Base-by-base conservation (phyloP, 2,113 vertebrate species). In the Rhinichthys klamathensis region DNA sequence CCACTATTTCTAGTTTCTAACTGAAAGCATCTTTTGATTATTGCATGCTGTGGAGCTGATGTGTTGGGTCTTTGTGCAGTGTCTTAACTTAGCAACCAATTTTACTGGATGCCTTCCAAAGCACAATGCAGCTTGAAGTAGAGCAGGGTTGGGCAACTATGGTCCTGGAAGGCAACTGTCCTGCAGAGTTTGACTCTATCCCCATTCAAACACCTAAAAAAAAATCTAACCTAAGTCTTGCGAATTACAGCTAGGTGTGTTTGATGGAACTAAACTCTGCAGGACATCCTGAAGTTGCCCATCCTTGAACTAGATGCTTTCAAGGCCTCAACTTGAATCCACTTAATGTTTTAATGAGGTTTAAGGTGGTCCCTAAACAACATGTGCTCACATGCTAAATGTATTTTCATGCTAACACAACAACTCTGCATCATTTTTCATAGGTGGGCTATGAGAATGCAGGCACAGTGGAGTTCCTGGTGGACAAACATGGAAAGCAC, bases 361-460 rank as follows among this genome's bases (percentile, higher is more conserved):
- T 44, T 72, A 72, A 54, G 27, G 16, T 54, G 74, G 44, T 54
- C 16, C 16, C 6, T 32, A 51, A 76, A 54, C 49, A 51, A 49
- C 16, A 32, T 10, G 21, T 32, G 27, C 25, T 51, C 41, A 72
- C 35, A 44, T 3, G 16, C 32, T 75, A 11, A 32, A 15, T 25
- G 9, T 23, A 51, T 51, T 15, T 23, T 23, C 3, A 15, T 69
- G n/a, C 23, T 8, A 46, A 44, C n/a, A 27, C 12, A 63, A 27
- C 6, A 80, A 38, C 60, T 54, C 9, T 69, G 2, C 8, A 11
- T 6, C 54, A 5, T 72, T 82, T 70, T 82, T 13, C 11, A 9
- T 56, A 98, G 97, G 97, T 98, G 44, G 95, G 95, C 61, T 98
- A 98, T 3, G 97, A 98, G 90, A 98, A 97, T 0, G 97, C 97